phyloP scores from a whole-genome alignment of 2,797 vertebrate genomes.

The Clarias platycephalus region DNA sequence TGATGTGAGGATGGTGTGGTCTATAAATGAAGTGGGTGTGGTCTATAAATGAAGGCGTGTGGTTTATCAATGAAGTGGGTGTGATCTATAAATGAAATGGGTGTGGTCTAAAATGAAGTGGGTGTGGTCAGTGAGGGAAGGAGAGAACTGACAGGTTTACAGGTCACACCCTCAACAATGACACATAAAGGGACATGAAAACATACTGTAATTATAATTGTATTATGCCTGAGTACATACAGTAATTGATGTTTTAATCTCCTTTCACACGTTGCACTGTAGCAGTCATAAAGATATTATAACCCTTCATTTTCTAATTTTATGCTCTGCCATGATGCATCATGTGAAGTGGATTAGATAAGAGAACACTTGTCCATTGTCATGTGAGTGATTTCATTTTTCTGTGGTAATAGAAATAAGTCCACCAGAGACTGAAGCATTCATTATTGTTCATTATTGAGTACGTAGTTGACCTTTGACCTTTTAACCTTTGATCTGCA shows the following conservation, averaged over 20 bases:
- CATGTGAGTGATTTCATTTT: background rate
- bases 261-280: background rate
- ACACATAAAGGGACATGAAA: background rate
- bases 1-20: too few species aligned
- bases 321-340: background rate
- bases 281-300: background rate
- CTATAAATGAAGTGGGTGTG: too few species aligned
- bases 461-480: constrained; percentile 18
- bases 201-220: background rate
- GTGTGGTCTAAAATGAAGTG: too few species aligned
- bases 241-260: background rate
- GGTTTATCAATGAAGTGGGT: too few species aligned
- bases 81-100: too few species aligned
- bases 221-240: background rate
- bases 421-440: background rate
- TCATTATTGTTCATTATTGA: background rate
- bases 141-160: background rate
- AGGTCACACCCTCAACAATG: background rate
- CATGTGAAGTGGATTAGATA: background rate
- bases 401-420: background rate
- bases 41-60: too few species aligned
- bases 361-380: background rate
- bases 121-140: too few species aligned
- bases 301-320: background rate
- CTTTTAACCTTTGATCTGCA: background rate